Conservation (phyloP, 92 coral and sea anemone genomes). For the Micromussa lordhowensis region DNA sequence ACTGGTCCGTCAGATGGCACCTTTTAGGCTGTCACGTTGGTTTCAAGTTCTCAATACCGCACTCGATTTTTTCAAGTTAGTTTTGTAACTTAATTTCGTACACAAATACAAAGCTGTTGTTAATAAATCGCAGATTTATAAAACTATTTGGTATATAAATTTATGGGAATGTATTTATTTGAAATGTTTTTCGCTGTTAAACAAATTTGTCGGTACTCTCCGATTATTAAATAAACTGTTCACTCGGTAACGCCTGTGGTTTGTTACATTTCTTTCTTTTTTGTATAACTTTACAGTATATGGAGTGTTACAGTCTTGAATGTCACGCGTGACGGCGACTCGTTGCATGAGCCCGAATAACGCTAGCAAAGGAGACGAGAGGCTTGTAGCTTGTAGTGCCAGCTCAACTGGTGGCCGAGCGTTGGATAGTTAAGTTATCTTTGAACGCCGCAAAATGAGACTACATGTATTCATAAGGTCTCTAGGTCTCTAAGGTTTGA, state of each 20-base stretch:
- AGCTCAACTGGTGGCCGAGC: too few relatives aligned
- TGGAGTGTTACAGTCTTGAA: too few relatives aligned
- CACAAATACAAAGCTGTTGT: constrained; percentile 23
- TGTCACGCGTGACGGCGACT: too few relatives aligned
- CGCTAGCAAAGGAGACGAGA: too few relatives aligned
- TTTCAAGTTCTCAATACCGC: not conserved
- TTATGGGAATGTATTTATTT: constrained; percentile 21
- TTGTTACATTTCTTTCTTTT: not conserved
- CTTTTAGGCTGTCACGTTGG: not conserved
- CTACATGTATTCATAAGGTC: too few relatives aligned
- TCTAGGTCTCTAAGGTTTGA: too few relatives aligned
- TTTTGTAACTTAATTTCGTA: constrained; percentile 20
- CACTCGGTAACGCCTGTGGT: not conserved
- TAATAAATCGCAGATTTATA: constrained; percentile 31
- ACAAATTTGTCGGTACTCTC: constrained; percentile 8
- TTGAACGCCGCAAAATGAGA: too few relatives aligned
- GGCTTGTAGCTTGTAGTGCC: too few relatives aligned
- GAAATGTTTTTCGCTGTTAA: constrained; percentile 8
- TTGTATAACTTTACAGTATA: too few relatives aligned
- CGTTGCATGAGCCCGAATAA: too few relatives aligned
- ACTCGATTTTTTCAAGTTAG: not conserved
- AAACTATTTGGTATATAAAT: constrained; percentile 31
- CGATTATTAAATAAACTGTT: constrained; percentile 18
- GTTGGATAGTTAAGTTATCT: too few relatives aligned
- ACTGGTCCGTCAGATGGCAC: not conserved